These are phyloP conservation scores for Leptopilina clavipes DNA, from an alignment of 1,140 invertebrate genomes.

Conservation along the genomic window DNA sequence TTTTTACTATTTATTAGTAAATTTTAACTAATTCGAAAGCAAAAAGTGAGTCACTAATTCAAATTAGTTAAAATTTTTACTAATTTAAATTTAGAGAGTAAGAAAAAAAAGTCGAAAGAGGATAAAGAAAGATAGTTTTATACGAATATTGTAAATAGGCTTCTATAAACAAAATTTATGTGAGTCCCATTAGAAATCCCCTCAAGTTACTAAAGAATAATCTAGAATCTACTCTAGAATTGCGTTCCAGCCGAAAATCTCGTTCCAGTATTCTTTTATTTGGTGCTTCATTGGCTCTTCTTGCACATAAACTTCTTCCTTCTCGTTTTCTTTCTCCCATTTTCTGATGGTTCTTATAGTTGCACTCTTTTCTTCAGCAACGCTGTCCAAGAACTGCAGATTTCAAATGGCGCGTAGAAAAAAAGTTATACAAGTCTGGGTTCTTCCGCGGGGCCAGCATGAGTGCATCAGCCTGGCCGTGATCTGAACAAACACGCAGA, in stretches of 20 bases:
- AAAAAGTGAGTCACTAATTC: no score
- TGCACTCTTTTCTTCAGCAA: constrained; percentile 36
- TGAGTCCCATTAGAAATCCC: constrained; percentile 37
- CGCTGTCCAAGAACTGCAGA: constrained; percentile 26
- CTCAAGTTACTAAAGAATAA: constrained; percentile 30
- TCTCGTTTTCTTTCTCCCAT: constrained; percentile 28
- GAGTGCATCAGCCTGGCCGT: constrained; percentile 41
- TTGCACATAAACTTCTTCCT: constrained; percentile 9
- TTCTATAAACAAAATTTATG: no score
- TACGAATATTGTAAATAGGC: no score
- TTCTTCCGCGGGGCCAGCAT: constrained; percentile 40
- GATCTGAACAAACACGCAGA: no score
- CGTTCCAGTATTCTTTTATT: constrained; percentile 1
- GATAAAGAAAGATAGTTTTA: no score
- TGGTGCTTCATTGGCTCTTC: constrained; percentile 11
- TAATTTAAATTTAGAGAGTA: no score
- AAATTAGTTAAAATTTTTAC: no score
- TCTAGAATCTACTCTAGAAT: constrained; percentile 18
- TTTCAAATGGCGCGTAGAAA: constrained; percentile 35
- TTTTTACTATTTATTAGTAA: no score
- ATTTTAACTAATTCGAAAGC: no score
- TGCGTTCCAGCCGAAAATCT: background rate
- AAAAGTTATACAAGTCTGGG: constrained; percentile 43
- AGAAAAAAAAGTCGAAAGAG: no score
- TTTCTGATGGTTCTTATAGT: background rate